These are phyloP conservation scores for Siderastrea radians DNA, from an alignment of 92 coral and sea anemone genomes.

Conservation along the genomic window DNA sequence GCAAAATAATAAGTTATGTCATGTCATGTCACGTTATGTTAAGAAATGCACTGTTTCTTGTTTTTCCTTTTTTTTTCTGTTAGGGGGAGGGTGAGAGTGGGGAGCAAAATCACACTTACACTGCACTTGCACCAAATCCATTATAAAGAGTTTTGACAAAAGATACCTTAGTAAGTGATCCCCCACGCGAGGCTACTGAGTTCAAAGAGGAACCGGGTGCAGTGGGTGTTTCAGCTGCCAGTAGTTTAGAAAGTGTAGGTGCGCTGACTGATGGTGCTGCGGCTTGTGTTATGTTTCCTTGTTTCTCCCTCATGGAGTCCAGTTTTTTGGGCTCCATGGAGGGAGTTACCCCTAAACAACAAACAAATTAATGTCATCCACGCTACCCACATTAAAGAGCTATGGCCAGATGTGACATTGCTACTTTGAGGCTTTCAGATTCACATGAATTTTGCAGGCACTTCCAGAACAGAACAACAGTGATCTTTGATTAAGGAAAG, in stretches of 20 bases:
- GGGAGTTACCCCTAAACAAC: conserved; percentile 82
- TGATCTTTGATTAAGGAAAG: too few species aligned
- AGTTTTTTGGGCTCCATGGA: conserved; percentile 85
- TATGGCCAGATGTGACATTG: too few species aligned
- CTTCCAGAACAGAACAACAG: too few species aligned
- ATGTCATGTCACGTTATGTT: too few species aligned
- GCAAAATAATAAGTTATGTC: too few species aligned
- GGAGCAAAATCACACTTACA: too few species aligned
- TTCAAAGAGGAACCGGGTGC: conserved; percentile 45
- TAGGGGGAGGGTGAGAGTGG: too few species aligned
- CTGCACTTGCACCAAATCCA: background rate
- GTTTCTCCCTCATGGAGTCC: conserved; percentile 93
- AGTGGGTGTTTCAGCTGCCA: conserved; percentile 59
- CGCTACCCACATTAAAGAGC: background rate
- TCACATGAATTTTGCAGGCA: too few species aligned
- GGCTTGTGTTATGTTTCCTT: conserved; percentile 50
- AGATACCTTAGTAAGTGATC: conserved; percentile 32
- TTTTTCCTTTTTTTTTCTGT: too few species aligned
- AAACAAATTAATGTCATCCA: background rate
- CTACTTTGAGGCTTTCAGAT: too few species aligned
- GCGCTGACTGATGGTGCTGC: conserved; percentile 84
- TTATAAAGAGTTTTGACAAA: background rate
- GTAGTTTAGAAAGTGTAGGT: conserved; percentile 91
- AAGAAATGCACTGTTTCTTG: too few species aligned
- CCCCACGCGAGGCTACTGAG: conserved; percentile 31